These are phyloP conservation scores for Parnassius glacialis DNA, from an alignment of 2,888 invertebrate species.

Conservation along the genomic window DNA sequence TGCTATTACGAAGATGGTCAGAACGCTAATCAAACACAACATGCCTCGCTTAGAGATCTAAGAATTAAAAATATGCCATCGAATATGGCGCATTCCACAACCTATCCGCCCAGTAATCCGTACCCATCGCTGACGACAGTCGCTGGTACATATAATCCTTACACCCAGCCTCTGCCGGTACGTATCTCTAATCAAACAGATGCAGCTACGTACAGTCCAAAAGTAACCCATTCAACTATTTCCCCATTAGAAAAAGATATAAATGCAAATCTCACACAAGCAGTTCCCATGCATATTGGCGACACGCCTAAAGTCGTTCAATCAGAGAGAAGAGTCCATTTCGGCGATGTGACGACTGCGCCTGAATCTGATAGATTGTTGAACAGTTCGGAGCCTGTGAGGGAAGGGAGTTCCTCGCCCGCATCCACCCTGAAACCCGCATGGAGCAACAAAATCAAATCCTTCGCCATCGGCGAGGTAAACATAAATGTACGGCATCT, in stretches of 20 bases:
- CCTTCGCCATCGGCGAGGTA: conserved; percentile 81
- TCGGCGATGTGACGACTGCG: conserved; percentile 71
- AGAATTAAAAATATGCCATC: conserved; percentile 55
- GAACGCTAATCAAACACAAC: conserved; percentile 37
- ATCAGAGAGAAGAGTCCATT: conserved; percentile 76
- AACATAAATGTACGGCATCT: conserved; percentile 72
- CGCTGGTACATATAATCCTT: conserved; percentile 73
- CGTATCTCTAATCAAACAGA: conserved; percentile 46
- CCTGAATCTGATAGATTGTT: conserved; percentile 61
- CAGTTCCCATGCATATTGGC: conserved; percentile 46
- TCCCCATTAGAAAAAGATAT: conserved; percentile 61
- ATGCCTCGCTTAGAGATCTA: conserved; percentile 61
- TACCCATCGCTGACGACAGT: conserved; percentile 74
- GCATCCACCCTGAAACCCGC: conserved; percentile 67
- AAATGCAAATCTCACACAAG: conserved; percentile 62
- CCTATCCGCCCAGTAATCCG: conserved; percentile 72
- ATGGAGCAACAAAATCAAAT: conserved; percentile 79
- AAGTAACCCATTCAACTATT: conserved; percentile 49
- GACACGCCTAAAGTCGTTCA: conserved; percentile 64
- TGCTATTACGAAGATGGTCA: conserved; percentile 49
- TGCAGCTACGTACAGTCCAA: conserved; percentile 46
- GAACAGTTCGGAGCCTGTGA: conserved; percentile 60
- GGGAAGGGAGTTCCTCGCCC: conserved; percentile 63
- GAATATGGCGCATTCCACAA: conserved; percentile 67
- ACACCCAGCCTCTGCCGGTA: conserved; percentile 64